These are phyloP conservation scores for Trissoscelio sp. DNA, from an alignment of 2,888 invertebrate genomes.

Conservation along the genomic window DNA sequence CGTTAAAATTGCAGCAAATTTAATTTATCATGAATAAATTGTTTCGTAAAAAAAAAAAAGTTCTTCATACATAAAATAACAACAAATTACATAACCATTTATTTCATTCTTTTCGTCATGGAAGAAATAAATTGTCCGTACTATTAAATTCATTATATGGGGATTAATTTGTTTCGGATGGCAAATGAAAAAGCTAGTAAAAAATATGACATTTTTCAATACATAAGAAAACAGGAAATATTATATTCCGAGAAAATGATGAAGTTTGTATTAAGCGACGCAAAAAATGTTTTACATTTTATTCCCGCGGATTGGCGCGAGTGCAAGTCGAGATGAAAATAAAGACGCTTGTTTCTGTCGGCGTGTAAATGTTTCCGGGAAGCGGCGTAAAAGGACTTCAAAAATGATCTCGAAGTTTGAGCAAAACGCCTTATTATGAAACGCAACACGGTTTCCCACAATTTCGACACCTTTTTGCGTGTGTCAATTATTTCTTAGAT, in stretches of 20 bases:
- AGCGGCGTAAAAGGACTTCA: constrained; percentile 20
- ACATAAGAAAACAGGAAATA: neutral
- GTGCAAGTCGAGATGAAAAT: constrained; percentile 25
- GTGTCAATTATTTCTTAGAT: constrained; percentile 42
- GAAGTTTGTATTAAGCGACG: constrained; percentile 6
- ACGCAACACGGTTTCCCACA: constrained; percentile 21
- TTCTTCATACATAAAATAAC: too few species aligned
- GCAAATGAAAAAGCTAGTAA: too few species aligned
- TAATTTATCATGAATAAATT: too few species aligned
- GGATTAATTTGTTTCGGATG: too few species aligned
- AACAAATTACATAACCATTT: too few species aligned
- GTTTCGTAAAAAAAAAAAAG: too few species aligned
- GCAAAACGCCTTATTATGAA: constrained; percentile 17
- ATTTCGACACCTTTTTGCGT: constrained; percentile 52
- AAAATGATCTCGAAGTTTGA: constrained; percentile 16
- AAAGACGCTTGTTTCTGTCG: constrained; percentile 37
- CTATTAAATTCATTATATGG: too few species aligned
- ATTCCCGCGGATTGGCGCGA: constrained; percentile 17
- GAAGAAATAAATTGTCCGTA: too few species aligned
- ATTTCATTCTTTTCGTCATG: too few species aligned
- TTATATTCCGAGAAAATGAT: constrained; percentile 29
- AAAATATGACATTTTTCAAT: constrained; percentile 5
- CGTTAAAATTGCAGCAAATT: too few species aligned
- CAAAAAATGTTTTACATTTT: constrained; percentile 28
- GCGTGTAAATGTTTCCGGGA: constrained; percentile 36